These are phyloP conservation scores for Branchinecta lindahli DNA, from an alignment of 1,140 invertebrate species.

Conservation along the genomic window DNA sequence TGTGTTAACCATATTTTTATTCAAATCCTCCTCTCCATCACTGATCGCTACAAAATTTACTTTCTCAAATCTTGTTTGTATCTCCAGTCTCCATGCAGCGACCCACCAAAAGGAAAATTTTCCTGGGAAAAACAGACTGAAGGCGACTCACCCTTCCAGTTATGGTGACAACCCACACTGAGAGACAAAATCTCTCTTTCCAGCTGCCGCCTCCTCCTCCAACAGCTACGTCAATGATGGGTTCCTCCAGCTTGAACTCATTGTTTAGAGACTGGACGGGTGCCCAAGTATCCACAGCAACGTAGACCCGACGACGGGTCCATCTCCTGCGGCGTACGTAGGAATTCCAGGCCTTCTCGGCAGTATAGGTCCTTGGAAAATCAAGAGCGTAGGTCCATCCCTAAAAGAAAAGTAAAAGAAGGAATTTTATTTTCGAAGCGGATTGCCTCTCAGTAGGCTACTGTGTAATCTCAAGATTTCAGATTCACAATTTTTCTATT, in stretches of 20 bases:
- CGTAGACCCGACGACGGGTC: constrained; percentile 68
- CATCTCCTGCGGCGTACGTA: constrained; percentile 76
- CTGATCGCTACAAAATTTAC: too few species aligned
- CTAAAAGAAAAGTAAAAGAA: constrained; percentile 28
- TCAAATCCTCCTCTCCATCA: too few species aligned
- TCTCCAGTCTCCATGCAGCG: too few species aligned
- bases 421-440: constrained; percentile 5
- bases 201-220: constrained; percentile 65
- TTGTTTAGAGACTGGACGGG: constrained; percentile 42
- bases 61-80: too few species aligned
- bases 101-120: too few species aligned
- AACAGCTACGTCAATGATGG: constrained; percentile 65
- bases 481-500: too few species aligned
- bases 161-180: constrained; percentile 80
- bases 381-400: constrained; percentile 87
- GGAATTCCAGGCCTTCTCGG: constrained; percentile 73
- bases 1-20: too few species aligned
- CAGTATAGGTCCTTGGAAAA: constrained; percentile 67
- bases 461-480: too few species aligned
- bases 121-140: too few species aligned
- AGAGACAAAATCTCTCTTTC: constrained; percentile 48
- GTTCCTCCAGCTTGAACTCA: constrained; percentile 36
- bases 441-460: too few species aligned
- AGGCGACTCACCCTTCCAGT: constrained; percentile 49
- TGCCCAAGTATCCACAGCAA: constrained; percentile 76